phyloP scores from a whole-genome alignment of 2,888 invertebrate genomes.

The Mimumesa dahlbomi region DNA sequence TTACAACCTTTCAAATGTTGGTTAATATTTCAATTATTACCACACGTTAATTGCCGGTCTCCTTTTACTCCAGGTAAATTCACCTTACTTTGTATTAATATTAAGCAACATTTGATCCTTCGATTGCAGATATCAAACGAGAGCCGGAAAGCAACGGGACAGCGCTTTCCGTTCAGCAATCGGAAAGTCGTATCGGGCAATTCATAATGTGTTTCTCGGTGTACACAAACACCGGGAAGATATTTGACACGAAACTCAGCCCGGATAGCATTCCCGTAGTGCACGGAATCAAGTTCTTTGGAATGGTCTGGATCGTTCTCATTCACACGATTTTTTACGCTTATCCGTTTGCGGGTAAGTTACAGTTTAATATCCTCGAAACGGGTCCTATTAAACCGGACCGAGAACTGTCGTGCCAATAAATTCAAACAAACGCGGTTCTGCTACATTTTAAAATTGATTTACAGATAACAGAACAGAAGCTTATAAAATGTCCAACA shows the following conservation, averaged over 20 bases:
- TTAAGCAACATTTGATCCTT: background rate
- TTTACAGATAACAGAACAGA: slow-evolving; percentile 76
- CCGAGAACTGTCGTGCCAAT: too few species aligned
- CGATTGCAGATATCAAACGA: background rate
- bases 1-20: too few species aligned
- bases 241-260: slow-evolving; percentile 77
- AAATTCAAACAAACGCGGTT: too few species aligned
- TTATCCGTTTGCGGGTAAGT: slow-evolving; percentile 75
- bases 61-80: too few species aligned
- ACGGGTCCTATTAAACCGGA: too few species aligned
- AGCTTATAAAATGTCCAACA: slow-evolving; percentile 75
- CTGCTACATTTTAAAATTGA: background rate
- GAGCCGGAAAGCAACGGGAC: background rate
- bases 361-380: background rate
- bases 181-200: slow-evolving; percentile 59
- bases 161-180: background rate
- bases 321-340: slow-evolving; percentile 81
- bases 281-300: slow-evolving; percentile 82
- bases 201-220: slow-evolving; percentile 81
- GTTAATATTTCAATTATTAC: too few species aligned
- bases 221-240: slow-evolving; percentile 79
- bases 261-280: slow-evolving; percentile 78
- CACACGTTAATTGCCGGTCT: too few species aligned
- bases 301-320: slow-evolving; percentile 83
- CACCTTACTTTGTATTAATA: too few species aligned